Base-by-base conservation (phyloP, 2,113 vertebrate genomes). In the Psilopsiagon aymara region DNA sequence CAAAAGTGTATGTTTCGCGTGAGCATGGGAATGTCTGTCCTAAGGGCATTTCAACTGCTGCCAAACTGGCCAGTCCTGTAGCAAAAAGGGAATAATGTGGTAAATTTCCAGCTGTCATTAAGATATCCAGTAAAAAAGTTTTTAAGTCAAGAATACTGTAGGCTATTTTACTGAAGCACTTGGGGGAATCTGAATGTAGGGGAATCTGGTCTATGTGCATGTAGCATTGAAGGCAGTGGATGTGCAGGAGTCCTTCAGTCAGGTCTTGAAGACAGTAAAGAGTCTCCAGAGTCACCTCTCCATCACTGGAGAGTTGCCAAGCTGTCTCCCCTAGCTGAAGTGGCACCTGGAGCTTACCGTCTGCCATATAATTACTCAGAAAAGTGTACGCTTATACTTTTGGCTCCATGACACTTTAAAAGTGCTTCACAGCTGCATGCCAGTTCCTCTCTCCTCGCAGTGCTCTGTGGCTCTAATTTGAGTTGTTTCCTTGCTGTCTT, bases 201-300 rank as follows among this genome's bases (percentile, higher is more conserved):
- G 39, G 44, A 23, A 31, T 82, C 82, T 9, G 37, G 18, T 73
- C 3, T 68, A 1, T 31, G 21, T 57, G 16, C 2, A 0, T 1
- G 2, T 47, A 17, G 28, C 10, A 18, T 20, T 33, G 49, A 76
- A 69, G 55, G 39, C 29, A 57, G 39, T 14, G 25, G 27, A 33
- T 23, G 20, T 43, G 44, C 47, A 4, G 23, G 46, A 64, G 12
- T 60, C 39, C 10, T 91, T 77, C 39, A 68, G 59, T n/a, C 41
- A 33, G 37, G 15, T 41, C 31, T 46, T 17, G 13, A 75, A 35
- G 46, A 29, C 23, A 79, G 35, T 4, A 25, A 25, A 25, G 18
- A 60, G 29, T 43, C 23, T 33, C n/a, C 31, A 37, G 27, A 43
- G 11, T 66, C 33, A 37, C 46, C 59, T 66, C 11, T 52, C 24